Evolutionary conservation across 64 coral and sea anemone species (phyloP).

Genomic region (Montipora cactus): DNA sequence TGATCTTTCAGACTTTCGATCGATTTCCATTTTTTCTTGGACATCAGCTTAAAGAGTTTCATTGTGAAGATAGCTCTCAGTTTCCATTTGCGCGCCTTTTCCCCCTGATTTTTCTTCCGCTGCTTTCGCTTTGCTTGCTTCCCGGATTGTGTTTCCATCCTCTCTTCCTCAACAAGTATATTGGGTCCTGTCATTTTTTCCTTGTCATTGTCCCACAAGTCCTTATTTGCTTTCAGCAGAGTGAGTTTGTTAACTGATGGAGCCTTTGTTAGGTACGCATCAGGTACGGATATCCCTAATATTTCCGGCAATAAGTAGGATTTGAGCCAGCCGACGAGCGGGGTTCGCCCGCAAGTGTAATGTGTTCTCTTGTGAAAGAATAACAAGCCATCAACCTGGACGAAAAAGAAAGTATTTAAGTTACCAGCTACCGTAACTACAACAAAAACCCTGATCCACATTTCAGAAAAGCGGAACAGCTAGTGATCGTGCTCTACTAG

Average conservation of each 20-base stretch:
- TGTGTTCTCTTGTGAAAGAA: conserved; percentile 97
- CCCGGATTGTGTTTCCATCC: conserved; percentile 4
- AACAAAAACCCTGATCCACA: neutral
- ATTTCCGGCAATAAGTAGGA: conserved; percentile 91
- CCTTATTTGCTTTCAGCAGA: conserved; percentile 75
- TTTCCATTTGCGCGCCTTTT: conserved; percentile 4
- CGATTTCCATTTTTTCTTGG: neutral
- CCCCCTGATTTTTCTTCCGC: neutral
- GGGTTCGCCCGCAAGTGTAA: conserved; percentile 85
- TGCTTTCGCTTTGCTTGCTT: conserved; percentile 23
- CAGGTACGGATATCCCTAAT: conserved; percentile 69
- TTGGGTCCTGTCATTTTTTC: conserved; percentile 23
- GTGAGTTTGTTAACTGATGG: conserved; percentile 81
- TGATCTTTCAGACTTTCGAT: neutral
- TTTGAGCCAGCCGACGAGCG: conserved; percentile 93
- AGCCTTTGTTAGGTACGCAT: conserved; percentile 35
- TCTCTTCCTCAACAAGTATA: neutral
- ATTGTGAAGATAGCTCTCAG: neutral
- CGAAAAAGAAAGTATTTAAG: neutral
- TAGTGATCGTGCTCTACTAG: too few relatives aligned
- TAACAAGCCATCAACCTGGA: conserved; percentile 91
- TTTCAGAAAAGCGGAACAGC: too few relatives aligned
- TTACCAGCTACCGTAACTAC: neutral
- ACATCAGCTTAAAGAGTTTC: neutral
- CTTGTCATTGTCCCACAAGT: conserved; percentile 47